Base-by-base conservation (phyloP, 2,113 vertebrate genomes). In the Oreochromis spilurus region DNA sequence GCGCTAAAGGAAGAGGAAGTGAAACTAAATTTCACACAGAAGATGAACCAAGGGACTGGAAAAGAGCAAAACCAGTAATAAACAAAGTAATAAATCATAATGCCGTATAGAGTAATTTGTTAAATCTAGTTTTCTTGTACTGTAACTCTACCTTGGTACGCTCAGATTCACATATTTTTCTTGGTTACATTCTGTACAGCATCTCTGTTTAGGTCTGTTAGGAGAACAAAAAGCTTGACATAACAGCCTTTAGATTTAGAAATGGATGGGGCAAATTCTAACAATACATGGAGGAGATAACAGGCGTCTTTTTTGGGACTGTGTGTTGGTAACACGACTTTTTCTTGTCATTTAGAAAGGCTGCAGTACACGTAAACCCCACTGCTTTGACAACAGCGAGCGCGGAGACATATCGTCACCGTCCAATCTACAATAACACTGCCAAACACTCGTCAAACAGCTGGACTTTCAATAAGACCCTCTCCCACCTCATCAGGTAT, bases 381-480 rank as follows among this genome's bases (percentile, higher is more conserved):
- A 95, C 94, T 45, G 24, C 89, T 31, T 19, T 48, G 38, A 29
- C 89, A 6, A 81, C 83, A 83, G 8, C 5, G 3, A 58, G 52
- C 24, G 43, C 40, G 57, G 72, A 85, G 7, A 14, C 21, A 6
- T 87, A 67, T 36, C 60, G 2, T 45, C 21, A 12, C 9, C 5
- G 19, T 52, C 60, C 78, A 1, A 84, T 29, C 79, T 83, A 34
- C 84, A 92, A 84, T 13, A 81, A 26, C 80, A 91, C 86, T 11
- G 79, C 54, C 89, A 94, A 83, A 43, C 54, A 88, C 21, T 81
- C 87, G 0, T 81, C 93, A 34, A 48, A 79, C 72, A 85, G 12
- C 83, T 96, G 96, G 96, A 94, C 89, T 65, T 96, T 96, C 86
- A 96, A 96, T 92, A 95, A 89, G 84, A 96, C 95, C 26, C 94